Conservation (phyloP, 53 echinoderm and acorn worm genomes). For the Zoroaster sp. region DNA sequence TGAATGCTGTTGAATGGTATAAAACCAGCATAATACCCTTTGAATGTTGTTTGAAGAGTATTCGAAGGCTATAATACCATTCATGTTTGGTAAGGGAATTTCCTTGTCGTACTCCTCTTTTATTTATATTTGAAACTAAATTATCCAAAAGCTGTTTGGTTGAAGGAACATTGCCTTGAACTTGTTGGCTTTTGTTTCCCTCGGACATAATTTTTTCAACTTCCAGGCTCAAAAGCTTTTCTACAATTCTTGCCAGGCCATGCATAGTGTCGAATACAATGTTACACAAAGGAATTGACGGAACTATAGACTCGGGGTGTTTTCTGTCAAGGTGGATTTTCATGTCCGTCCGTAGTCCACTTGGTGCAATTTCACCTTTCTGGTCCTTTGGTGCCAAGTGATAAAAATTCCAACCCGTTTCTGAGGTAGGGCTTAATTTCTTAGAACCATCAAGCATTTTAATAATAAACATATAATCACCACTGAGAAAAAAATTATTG, state of each 20-base stretch:
- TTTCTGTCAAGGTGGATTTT: constrained; percentile 9
- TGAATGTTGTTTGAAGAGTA: no score
- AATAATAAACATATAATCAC: constrained; percentile 66
- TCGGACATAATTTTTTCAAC: constrained; percentile 32
- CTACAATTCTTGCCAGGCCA: constrained; percentile 59
- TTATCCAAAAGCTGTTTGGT: background rate
- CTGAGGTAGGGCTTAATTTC: constrained; percentile 19
- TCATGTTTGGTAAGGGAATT: no score
- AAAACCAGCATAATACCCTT: no score
- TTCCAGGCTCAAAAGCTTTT: constrained; percentile 55
- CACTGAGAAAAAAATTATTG: constrained; percentile 42
- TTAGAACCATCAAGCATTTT: constrained; percentile 56
- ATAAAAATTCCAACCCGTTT: constrained; percentile 69
- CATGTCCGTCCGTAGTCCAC: constrained; percentile 29
- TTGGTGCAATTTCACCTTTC: constrained; percentile 10
- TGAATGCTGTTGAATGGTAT: no score
- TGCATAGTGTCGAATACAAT: constrained; percentile 40
- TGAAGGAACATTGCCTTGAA: background rate
- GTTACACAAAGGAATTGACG: constrained; percentile 35
- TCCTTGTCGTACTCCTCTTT: constrained; percentile 53
- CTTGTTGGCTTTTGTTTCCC: constrained; percentile 34
- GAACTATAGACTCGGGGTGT: constrained; percentile 32
- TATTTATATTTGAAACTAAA: constrained; percentile 58
- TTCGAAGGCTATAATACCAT: no score
- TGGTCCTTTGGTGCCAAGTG: constrained; percentile 13